These are phyloP conservation scores for Megaustenia siamemsis DNA, from an alignment of 2,888 invertebrate species.

Conservation along the genomic window DNA sequence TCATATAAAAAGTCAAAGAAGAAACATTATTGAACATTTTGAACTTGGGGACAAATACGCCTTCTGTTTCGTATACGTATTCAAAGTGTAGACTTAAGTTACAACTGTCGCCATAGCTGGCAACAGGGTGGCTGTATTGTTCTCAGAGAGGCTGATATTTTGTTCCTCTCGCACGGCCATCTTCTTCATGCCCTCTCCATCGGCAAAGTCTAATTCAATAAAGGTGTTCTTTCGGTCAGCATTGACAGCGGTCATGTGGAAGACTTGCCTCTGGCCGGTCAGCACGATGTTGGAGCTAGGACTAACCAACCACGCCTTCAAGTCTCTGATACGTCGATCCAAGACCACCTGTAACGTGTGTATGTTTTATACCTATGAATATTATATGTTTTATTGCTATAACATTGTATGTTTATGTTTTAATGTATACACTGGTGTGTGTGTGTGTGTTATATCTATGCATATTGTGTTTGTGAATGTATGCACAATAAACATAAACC, in stretches of 20 bases:
- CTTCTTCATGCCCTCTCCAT: constrained; percentile 60
- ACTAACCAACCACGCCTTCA: constrained; percentile 28
- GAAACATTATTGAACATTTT: constrained; percentile 58
- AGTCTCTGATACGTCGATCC: constrained; percentile 52
- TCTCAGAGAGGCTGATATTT: constrained; percentile 5
- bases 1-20: constrained; percentile 38
- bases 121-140: constrained; percentile 52
- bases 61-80: constrained; percentile 63
- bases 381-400: no score
- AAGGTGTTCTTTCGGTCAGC: constrained; percentile 65
- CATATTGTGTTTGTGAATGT: no score
- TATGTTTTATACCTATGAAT: no score
- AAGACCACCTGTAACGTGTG: constrained; percentile 61
- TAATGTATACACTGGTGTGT: no score
- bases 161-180: constrained; percentile 62
- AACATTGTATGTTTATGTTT: no score
- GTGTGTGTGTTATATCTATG: no score
- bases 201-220: constrained; percentile 67
- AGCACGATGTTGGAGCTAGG: constrained; percentile 32
- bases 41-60: constrained; percentile 61
- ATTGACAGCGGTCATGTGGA: constrained; percentile 65
- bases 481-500: no score
- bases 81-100: constrained; percentile 65
- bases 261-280: constrained; percentile 58
- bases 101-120: constrained; percentile 72